Evolutionary conservation across 2,888 invertebrate genomes (phyloP).

Genomic region (Carabus problematicus): DNA sequence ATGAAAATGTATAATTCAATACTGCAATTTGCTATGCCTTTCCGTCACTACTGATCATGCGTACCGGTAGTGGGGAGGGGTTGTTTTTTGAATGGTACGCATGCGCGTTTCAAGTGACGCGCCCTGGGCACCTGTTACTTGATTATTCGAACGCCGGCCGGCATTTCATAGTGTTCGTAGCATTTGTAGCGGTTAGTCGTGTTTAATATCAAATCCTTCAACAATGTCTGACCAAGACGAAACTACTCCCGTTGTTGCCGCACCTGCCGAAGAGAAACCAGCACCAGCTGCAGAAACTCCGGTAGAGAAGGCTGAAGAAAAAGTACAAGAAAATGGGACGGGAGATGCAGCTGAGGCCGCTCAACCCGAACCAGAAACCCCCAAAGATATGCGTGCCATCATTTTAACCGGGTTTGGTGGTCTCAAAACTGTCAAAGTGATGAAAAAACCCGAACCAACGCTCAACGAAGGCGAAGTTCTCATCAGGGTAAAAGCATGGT

Average conservation of each 20-base stretch:
- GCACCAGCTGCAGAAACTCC: slow-evolving; percentile 22
- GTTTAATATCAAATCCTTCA: slow-evolving; percentile 28
- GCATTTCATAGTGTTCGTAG: slow-evolving; percentile 40
- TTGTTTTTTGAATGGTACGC: slow-evolving; percentile 47
- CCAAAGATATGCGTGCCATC: slow-evolving; percentile 85
- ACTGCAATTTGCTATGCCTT: slow-evolving; percentile 28
- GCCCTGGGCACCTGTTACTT: slow-evolving; percentile 56
- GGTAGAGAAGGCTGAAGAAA: slow-evolving; percentile 51
- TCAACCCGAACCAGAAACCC: slow-evolving; percentile 63
- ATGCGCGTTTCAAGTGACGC: slow-evolving; percentile 53
- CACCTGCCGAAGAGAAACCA: slow-evolving; percentile 51
- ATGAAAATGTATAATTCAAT: background rate
- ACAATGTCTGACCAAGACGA: slow-evolving; percentile 43
- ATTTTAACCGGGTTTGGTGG: slow-evolving; percentile 87
- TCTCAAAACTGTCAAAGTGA: slow-evolving; percentile 82
- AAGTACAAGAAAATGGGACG: slow-evolving; percentile 57
- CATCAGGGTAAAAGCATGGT: slow-evolving; percentile 87
- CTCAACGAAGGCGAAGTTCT: slow-evolving; percentile 77
- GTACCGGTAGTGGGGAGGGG: slow-evolving; percentile 10
- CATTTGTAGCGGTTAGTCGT: slow-evolving; percentile 26
- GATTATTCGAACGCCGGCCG: slow-evolving; percentile 52
- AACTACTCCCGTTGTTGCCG: slow-evolving; percentile 46
- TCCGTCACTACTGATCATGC: slow-evolving; percentile 15
- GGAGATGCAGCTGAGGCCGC: slow-evolving; percentile 58
- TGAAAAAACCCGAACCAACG: slow-evolving; percentile 79